Evolutionary conservation across 2,113 vertebrate genomes (phyloP), one percentile per base, ranked within the genome.

Genomic region (Mirounga angustirostris): DNA sequence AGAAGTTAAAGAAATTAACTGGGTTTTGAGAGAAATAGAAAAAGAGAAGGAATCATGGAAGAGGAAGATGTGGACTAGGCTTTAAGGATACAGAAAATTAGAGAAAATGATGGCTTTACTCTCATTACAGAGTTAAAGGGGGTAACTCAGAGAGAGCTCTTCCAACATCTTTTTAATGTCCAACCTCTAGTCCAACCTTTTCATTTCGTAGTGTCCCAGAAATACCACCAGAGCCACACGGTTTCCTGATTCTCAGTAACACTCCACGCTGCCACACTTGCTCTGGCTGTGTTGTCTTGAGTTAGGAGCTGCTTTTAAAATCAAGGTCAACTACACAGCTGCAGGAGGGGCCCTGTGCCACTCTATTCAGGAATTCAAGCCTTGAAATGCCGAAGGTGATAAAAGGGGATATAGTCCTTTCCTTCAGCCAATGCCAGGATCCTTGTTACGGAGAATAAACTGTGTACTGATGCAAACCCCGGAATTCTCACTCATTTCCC

Each of bases 1-100:
- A 94, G 30, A 92, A 90, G 8, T 52, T 78, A 97, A 88, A 54
- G 5, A 91, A 87, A 80, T 78, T 82, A 90, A 95, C 16, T 28
- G 67, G 15, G 28, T 61, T 5, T 6, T 89, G 40, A 56, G 7
- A 95, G 40, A 92, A 80, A 67, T 0, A 69, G 21, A n/a, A 46
- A 65, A 58, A 89, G 16, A 21, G 5, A 86, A 81, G 26, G 40
- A 91, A 87, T 82, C 19, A 93, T 5, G 40, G 24, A 52, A 46
- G 22, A 79, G n/a, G 56, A 40, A 79, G 61, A 84, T 74, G 0
- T 89, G 46, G 89, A 33, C 12, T 87, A 87, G 36, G 16, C 18
- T 67, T 78, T 76, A 89, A 88, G 40, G 15, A 80, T n/a, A 74
- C 2, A 78, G 11, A 81, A 74, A 26, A 92, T 52, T 63, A 93